phyloP scores from a whole-genome alignment of 2,797 vertebrate genomes.

The Hypotaenidia philippensis region DNA sequence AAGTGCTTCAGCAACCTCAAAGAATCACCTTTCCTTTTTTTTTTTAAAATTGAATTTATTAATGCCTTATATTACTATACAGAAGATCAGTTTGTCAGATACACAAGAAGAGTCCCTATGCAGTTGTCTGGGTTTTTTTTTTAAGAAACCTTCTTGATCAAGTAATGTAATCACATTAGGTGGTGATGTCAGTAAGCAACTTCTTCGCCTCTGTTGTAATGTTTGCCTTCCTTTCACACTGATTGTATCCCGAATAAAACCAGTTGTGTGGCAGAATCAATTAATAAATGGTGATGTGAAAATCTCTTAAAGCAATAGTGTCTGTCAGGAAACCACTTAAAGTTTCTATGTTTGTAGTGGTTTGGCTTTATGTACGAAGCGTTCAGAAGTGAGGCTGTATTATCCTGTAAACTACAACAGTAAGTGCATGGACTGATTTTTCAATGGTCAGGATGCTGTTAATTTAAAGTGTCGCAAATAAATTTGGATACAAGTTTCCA shows the following conservation, averaged over 20 bases:
- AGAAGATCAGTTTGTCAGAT: slow-evolving; percentile 67
- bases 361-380: slow-evolving; percentile 74
- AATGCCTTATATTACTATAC: slow-evolving; percentile 80
- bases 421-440: slow-evolving; percentile 87
- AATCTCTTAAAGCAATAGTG: slow-evolving; percentile 79
- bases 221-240: slow-evolving; percentile 71
- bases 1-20: slow-evolving; percentile 79
- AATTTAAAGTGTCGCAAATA: slow-evolving; percentile 63
- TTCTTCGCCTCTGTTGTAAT: slow-evolving; percentile 67
- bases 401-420: slow-evolving; percentile 80
- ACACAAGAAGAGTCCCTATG: slow-evolving; percentile 54
- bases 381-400: slow-evolving; percentile 70
- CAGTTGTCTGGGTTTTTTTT: slow-evolving; percentile 36
- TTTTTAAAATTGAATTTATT: slow-evolving; percentile 64
- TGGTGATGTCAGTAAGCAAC: slow-evolving; percentile 65
- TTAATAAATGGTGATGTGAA: slow-evolving; percentile 42
- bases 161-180: slow-evolving; percentile 10
- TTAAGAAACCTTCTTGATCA: not conserved
- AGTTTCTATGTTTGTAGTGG: slow-evolving; percentile 72
- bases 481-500: slow-evolving; percentile 52
- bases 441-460: slow-evolving; percentile 55
- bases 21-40: slow-evolving; percentile 69
- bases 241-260: slow-evolving; percentile 60
- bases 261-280: slow-evolving; percentile 51
- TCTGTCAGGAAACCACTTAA: slow-evolving; percentile 70